Base-by-base conservation (phyloP, 2,797 vertebrate species). In the Pogoniulus pusillus region DNA sequence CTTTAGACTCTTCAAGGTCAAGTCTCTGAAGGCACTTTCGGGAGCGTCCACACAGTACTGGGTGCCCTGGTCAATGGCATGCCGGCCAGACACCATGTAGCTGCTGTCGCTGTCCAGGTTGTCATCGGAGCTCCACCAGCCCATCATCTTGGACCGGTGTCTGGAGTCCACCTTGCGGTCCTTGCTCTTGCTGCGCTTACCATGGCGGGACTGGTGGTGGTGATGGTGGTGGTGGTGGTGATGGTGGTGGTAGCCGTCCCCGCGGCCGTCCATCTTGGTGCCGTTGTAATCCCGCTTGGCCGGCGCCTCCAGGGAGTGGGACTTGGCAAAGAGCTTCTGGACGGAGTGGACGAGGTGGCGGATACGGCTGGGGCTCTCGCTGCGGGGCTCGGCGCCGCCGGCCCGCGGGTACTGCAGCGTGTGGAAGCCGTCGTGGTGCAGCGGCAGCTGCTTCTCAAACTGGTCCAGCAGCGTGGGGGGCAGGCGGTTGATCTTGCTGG, bases 81-180 rank as follows among this genome's bases (percentile, higher is more conserved):
- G 87, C 53, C 97, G 96, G 96, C 98, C 97, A 0, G 98, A 97
- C 94, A 98, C 98, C 95, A 99, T 97, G 95, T 98, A 99, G 97
- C 99, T 99, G 87, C 99, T 99, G 95, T 99, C 99, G 8, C 99
- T 99, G 97, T 99, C 99, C 97, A 99, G 96, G 97, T 99, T 99
- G 97, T 99, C 99, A 0, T 99, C 99, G 2, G 99, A 99, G 97
- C 99, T 99, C 99, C 99, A 99, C 99, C 99, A 99, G 87, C 99
- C 99, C 27, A 98, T 97, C 27, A 98, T 98, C 96, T 98, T 98
- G 96, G 97, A 93, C 90, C 98, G 97, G 90, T 98, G 98, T 86
- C 97, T 97, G 90, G 98, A 97, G 29, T 98, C 98, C 91, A 96
- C 95, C 94, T 98, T 98, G 82, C 98, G 97, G 91, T 98, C 98